These are phyloP conservation scores for Lagorchestes hirsutus DNA, from an alignment of 2,797 vertebrate genomes.

Conservation along the genomic window DNA sequence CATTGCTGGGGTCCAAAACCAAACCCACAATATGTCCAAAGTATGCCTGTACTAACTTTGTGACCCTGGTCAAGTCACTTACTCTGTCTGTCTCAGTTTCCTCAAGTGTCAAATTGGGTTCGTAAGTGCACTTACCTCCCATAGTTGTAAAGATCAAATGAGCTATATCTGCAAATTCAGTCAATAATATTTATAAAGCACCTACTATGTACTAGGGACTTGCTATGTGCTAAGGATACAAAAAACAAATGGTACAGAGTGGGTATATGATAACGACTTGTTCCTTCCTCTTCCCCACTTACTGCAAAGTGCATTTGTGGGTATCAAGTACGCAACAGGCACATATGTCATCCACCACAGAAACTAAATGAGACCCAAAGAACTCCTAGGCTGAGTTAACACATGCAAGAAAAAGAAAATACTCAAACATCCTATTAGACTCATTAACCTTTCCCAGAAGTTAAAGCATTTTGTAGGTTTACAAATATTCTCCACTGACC, in stretches of 20 bases:
- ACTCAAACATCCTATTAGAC: neutral
- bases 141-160: neutral
- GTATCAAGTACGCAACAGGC: neutral
- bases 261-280: neutral
- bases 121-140: neutral
- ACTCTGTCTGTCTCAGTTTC: neutral
- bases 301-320: neutral
- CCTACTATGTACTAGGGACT: neutral
- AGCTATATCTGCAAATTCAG: neutral
- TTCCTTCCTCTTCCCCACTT: neutral
- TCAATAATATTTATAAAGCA: neutral
- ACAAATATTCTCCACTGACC: neutral
- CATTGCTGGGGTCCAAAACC: neutral
- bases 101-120: neutral
- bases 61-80: neutral
- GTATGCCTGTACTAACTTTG: neutral
- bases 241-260: neutral
- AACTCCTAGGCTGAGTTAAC: neutral
- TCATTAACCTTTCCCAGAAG: neutral
- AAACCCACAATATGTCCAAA: neutral
- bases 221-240: neutral
- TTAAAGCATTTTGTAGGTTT: neutral
- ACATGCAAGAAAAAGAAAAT: neutral
- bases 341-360: neutral
- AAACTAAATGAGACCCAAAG: neutral